Evolutionary conservation across 2,113 vertebrate genomes (phyloP), one percentile per base, ranked within the genome.

Genomic region (Ptyas mucosa): DNA sequence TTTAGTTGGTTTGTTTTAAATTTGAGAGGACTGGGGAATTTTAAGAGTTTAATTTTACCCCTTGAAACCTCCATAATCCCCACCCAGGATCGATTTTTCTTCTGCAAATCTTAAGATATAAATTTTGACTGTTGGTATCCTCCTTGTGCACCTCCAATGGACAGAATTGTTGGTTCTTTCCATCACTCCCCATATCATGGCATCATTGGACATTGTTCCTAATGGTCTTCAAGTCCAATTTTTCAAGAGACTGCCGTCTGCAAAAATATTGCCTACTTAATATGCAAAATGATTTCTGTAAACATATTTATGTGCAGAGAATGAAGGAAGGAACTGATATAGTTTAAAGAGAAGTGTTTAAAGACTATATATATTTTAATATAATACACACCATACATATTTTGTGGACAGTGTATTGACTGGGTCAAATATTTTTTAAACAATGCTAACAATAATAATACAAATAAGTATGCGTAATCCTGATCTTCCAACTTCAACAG

Each of bases 251-350:
- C 15, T n/a, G 5, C 34, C 1, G 2, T 81, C 15, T 39, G n/a
- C 15, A 81, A 81, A 39, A 81, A 81, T 39, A 15, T 81, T 20
- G 69, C 69, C 15, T 8, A 39, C 2, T 34, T 87, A 11, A n/a
- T 64, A 51, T 90, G 6, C 24, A n/a, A 29, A 24, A 57, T 26
- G 9, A 81, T 46, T 54, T 46, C 10, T 55, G 15, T 39, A 81
- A 81, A 89, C 57, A 9, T 69, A 39, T 92, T 54, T 92, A 20
- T n/a, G 12, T 53, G 91, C 53, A 94, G 54, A 92, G 64, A 89
- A 93, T 64, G 88, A 89, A 88, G 90, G 49, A 94, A 94, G 92
- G 91, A 53, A 95, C 15, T 81, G 15, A 54, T 94, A 94, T 89
- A 55, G 52, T 39, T 61, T 61, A 58, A 91, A n/a, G 61, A 26